Evolutionary conservation across 2,113 vertebrate species (phyloP), one percentile per base, ranked within the genome.

Genomic region (Stigmatopora nigra): DNA sequence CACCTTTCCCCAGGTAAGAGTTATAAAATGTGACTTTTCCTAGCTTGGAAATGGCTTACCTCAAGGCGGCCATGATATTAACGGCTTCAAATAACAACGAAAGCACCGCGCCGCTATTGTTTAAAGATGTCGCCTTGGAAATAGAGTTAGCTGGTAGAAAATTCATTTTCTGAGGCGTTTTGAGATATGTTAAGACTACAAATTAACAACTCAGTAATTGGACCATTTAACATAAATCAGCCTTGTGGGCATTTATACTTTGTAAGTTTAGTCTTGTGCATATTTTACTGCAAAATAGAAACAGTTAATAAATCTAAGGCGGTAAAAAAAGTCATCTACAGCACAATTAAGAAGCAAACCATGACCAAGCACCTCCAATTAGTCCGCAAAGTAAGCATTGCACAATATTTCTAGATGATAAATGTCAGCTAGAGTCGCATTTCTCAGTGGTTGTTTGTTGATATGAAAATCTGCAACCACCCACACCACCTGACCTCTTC

Each of bases 51-150:
- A 53, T 51, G 20, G 41, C n/a, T n/a, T n/a, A 70, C 75, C 73
- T 53, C 1, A 11, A 77, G 78, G 77, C 70, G 14, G 65, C 53
- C 19, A 2, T 5, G 58, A 78, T 71, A 77, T 81, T 48, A 69
- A 71, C 67, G 71, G 20, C 69, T 77, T 47, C 47, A 44, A 75
- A 75, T 67, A 62, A 60, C 66, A 15, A 56, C 20, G 51, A 45
- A 31, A 20, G 49, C 36, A 0, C 8, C 10, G 20, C 48, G 0
- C 46, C 15, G 61, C 56, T 75, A 75, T 74, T 72, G 76, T 61
- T 76, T 49, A 59, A 78, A 70, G 78, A 76, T 41, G 62, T 15
- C 63, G 57, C 64, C 19, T 7, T 1, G 58, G 63, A 65, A 17
- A 70, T 63, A 13, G 0, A 1, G 17, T 55, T 20, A 46, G 19